Evolutionary conservation across 2,888 invertebrate species (phyloP).

Genomic region (Helobdella robusta): DNA sequence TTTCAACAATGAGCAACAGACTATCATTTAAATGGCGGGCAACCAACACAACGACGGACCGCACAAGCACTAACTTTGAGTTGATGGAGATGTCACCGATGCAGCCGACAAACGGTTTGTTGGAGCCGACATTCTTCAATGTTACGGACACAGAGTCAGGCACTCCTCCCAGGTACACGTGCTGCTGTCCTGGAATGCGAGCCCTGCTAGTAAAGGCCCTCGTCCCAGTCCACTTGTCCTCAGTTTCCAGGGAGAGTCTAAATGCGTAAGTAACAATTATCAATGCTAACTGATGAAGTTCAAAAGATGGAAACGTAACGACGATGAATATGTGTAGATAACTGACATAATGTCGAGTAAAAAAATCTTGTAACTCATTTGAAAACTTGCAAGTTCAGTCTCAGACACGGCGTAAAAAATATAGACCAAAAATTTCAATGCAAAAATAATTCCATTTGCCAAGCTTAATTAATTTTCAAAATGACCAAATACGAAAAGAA

Average conservation of each 20-base stretch:
- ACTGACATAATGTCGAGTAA: too few relatives aligned
- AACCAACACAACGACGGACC: neutral
- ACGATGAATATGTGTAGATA: too few relatives aligned
- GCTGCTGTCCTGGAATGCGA: constrained; percentile 62
- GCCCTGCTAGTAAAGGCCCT: too few relatives aligned
- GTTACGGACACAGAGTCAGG: constrained; percentile 57
- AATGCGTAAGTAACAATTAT: too few relatives aligned
- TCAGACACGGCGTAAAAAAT: neutral
- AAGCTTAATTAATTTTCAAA: neutral
- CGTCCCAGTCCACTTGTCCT: too few relatives aligned
- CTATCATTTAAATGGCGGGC: neutral
- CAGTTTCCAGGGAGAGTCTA: too few relatives aligned
- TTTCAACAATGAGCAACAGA: neutral
- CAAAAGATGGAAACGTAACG: too few relatives aligned
- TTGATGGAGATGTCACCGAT: constrained; percentile 85
- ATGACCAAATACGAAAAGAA: neutral
- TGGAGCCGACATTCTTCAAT: constrained; percentile 44
- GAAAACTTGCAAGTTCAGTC: too few relatives aligned
- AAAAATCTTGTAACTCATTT: too few relatives aligned
- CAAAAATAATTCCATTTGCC: neutral
- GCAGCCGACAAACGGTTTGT: constrained; percentile 70
- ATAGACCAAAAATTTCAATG: neutral
- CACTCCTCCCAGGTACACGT: constrained; percentile 77
- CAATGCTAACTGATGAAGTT: too few relatives aligned
- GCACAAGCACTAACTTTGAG: constrained; percentile 55